Conservation (phyloP, 2,888 invertebrate species). For the Diaprepes abbreviatus region DNA sequence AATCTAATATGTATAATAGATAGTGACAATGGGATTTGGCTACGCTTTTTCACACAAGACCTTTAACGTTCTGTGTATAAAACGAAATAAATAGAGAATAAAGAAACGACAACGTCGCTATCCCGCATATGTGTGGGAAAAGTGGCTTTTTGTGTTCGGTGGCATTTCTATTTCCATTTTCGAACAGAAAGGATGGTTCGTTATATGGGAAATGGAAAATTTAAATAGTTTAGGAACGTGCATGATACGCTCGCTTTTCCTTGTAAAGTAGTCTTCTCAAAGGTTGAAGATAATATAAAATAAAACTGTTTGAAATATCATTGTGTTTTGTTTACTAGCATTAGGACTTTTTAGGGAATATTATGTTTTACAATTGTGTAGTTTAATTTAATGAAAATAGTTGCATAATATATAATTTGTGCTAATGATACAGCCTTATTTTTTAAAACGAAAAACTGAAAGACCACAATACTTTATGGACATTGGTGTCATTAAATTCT, state of each 20-base stretch:
- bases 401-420: too few species aligned
- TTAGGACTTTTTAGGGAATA: too few species aligned
- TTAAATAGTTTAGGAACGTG: conserved; percentile 44
- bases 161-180: conserved; percentile 47
- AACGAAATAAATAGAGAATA: conserved; percentile 38
- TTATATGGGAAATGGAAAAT: conserved; percentile 46
- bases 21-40: not conserved
- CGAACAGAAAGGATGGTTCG: conserved; percentile 43
- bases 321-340: too few species aligned
- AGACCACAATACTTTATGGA: too few species aligned
- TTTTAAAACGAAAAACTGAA: too few species aligned
- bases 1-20: too few species aligned
- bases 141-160: conserved; percentile 47
- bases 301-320: not conserved
- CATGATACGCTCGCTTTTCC: conserved; percentile 41
- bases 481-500: too few species aligned
- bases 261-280: conserved; percentile 32
- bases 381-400: too few species aligned
- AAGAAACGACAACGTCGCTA: conserved; percentile 31
- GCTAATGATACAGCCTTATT: too few species aligned
- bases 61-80: not conserved
- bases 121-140: conserved; percentile 32
- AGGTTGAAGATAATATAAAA: conserved; percentile 31
- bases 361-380: too few species aligned
- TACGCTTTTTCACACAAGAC: not conserved